These are phyloP conservation scores for Threskiornis aethiopicus DNA, from an alignment of 2,797 vertebrate species.

Conservation along the genomic window DNA sequence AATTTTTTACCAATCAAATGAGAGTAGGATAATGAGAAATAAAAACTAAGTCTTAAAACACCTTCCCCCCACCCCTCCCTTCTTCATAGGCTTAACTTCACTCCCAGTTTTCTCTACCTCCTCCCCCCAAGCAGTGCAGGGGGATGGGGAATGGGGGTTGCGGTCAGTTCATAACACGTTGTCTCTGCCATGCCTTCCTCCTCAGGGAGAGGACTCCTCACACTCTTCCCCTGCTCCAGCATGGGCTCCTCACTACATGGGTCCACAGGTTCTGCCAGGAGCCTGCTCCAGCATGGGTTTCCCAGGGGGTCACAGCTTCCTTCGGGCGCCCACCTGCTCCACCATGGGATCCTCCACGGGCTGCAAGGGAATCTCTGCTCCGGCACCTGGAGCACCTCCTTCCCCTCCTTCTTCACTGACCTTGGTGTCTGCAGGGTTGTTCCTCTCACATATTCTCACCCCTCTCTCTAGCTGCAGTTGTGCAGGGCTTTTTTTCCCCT, in stretches of 20 bases:
- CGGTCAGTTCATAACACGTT: fast-evolving
- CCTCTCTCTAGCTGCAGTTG: neutral
- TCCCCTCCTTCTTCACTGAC: neutral
- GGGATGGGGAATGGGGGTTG: fast-evolving
- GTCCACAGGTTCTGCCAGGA: neutral
- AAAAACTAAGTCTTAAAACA: neutral
- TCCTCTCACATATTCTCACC: neutral
- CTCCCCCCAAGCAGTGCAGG: neutral
- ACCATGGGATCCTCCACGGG: fast-evolving
- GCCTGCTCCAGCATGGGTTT: neutral
- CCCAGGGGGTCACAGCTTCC: neutral
- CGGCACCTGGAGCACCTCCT: neutral
- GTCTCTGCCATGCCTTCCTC: neutral
- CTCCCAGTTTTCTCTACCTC: neutral
- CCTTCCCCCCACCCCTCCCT: neutral
- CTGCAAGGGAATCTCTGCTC: neutral
- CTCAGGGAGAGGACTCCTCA: neutral
- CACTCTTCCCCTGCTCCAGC: neutral
- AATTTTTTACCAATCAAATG: neutral
- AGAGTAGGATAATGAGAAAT: neutral
- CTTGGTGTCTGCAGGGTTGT: neutral
- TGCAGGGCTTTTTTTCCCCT: neutral
- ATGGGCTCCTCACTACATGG: neutral
- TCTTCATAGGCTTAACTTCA: neutral
- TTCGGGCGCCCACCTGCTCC: neutral